These are phyloP conservation scores for Molorchus minor DNA, from an alignment of 2,888 invertebrate genomes.

Conservation along the genomic window DNA sequence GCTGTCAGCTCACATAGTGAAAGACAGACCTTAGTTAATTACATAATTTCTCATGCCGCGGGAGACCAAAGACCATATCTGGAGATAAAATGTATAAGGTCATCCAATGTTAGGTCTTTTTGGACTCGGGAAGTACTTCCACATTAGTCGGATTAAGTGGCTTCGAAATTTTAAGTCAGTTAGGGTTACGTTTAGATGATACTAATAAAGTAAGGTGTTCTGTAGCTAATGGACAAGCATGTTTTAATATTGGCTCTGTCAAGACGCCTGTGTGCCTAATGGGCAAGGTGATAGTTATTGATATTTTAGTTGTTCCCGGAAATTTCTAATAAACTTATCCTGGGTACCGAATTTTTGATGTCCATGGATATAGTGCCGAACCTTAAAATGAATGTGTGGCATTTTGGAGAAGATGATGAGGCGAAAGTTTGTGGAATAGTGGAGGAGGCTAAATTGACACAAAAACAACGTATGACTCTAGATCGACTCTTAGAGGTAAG, in stretches of 20 bases:
- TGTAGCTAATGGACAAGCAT: background rate
- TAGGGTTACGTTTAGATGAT: background rate
- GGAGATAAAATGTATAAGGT: background rate
- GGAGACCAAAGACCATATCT: conserved; percentile 2
- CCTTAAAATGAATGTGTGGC: background rate
- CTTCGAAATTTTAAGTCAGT: background rate
- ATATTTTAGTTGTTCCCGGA: background rate
- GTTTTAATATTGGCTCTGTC: background rate
- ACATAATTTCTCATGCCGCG: conserved; percentile 3
- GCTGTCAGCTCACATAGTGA: too few relatives aligned
- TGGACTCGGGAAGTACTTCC: background rate
- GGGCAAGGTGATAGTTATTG: background rate
- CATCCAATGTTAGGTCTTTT: too few relatives aligned
- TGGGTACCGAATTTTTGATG: background rate
- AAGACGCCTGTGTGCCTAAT: background rate
- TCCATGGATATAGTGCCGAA: background rate
- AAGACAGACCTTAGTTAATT: background rate
- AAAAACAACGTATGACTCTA: background rate
- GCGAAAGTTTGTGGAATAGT: background rate
- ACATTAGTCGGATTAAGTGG: background rate
- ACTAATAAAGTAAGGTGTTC: background rate
- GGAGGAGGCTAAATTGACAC: background rate
- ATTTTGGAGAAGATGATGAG: background rate
- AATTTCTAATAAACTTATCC: background rate
- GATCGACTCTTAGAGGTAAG: background rate